Evolutionary conservation across 2,797 vertebrate species (phyloP), one percentile per base, ranked within the genome.

Genomic region (Neopelma chrysocephalum): DNA sequence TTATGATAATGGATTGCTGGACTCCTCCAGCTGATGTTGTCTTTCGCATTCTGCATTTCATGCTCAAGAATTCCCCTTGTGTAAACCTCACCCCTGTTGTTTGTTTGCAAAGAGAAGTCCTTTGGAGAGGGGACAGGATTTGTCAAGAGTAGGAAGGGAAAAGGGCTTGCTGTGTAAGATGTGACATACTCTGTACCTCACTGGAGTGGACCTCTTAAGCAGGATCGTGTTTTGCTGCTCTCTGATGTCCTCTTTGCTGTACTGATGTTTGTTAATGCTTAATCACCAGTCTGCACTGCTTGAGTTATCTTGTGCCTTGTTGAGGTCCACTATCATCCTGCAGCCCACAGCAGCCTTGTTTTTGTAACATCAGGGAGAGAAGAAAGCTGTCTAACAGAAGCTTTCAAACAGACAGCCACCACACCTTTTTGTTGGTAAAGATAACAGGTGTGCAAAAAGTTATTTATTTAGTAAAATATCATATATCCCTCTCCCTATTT

Each of bases 1-100:
- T 81, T 81, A 64, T 75, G 69, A 76, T 96, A 88, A 89, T 72
- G 71, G 48, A 79, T 84, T 93, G 66, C 81, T 73, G 57, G 62
- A 87, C 51, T 90, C 20, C 43, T 75, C 66, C 60, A 64, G 43
- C 79, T 82, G 94, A 87, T 65, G 69, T 77, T 95, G 57, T 62
- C 40, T 56, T 92, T 82, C 69, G 61, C 76, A 22, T 82, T 88
- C 60, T 66, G n/a, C 15, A 48, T 94, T 82, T 95, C 27, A 47
- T 57, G 50, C 60, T 96, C 45, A 68, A 79, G 78, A 73, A 80
- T 95, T 72, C 29, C 48, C 27, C 78, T 82, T 88, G 65, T 76
- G 66, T 65, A 87, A 95, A 84, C 69, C 34, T 94, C 25, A 6
- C n/a, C 43, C 36, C 62, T 82, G 57, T 54, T 81, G 43, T 60